Conservation (phyloP, 2,113 vertebrate species). For the Egretta garzetta region DNA sequence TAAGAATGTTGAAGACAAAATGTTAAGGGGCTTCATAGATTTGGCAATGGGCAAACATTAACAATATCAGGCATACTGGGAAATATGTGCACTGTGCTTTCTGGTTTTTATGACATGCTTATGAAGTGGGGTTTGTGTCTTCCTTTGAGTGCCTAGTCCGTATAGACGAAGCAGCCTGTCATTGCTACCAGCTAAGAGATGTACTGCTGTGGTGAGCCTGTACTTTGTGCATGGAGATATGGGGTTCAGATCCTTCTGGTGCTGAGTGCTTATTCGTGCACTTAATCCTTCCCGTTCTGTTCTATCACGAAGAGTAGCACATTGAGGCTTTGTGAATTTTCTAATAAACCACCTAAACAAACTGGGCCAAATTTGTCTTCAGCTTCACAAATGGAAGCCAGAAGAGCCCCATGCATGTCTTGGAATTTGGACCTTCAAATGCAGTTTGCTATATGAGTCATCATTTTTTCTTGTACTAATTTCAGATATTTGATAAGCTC, state of each 20-base stretch:
- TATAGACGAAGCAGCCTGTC: neutral
- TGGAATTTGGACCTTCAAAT: constrained; percentile 46
- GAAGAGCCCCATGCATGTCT: constrained; percentile 1
- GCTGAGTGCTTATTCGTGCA: neutral
- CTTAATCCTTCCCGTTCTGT: neutral
- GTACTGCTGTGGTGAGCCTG: neutral
- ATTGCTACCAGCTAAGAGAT: neutral
- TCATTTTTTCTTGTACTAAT: constrained; percentile 59
- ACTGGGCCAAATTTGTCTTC: constrained; percentile 34
- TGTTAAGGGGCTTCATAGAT: neutral
- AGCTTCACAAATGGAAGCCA: constrained; percentile 14
- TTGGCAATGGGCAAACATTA: neutral
- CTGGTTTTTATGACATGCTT: neutral
- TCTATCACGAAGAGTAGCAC: neutral
- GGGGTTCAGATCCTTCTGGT: constrained; percentile 4
- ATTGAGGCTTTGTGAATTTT: neutral
- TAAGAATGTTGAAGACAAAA: neutral
- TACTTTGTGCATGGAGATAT: neutral
- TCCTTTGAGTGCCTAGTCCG: neutral
- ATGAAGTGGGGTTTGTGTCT: neutral
- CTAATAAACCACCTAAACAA: neutral
- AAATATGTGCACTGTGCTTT: neutral
- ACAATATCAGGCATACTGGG: neutral
- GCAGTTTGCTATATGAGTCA: constrained; percentile 33
- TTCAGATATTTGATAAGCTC: constrained; percentile 66